Evolutionary conservation across 2,888 invertebrate genomes (phyloP).

Genomic region (Halocaridina rubra): DNA sequence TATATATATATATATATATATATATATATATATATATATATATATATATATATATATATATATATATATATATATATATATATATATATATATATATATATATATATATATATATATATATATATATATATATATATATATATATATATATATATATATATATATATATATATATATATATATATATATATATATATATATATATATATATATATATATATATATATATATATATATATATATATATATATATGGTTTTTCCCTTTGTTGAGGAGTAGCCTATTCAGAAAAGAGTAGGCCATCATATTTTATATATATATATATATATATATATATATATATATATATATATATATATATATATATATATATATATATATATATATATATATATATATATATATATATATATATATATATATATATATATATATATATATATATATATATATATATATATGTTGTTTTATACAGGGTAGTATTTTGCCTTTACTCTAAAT

Average conservation of each 20-base stretch:
- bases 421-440: no score
- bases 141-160: constrained; percentile 34
- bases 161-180: constrained; percentile 35
- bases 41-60: constrained; percentile 20
- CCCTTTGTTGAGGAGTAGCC: no score
- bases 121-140: constrained; percentile 18
- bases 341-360: no score
- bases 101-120: constrained; percentile 18
- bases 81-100: constrained; percentile 12
- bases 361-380: no score
- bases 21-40: not conserved
- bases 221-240: constrained; percentile 32
- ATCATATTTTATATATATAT: not conserved
- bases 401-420: no score
- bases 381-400: no score
- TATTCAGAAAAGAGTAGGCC: not conserved
- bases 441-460: no score
- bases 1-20: not conserved
- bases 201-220: constrained; percentile 33
- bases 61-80: constrained; percentile 33
- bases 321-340: no score
- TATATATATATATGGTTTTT: no score
- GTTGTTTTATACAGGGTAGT: no score
- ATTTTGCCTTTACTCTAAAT: no score
- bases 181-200: constrained; percentile 35